Conservation (phyloP, 2,113 vertebrate genomes). For the Sander lucioperca region DNA sequence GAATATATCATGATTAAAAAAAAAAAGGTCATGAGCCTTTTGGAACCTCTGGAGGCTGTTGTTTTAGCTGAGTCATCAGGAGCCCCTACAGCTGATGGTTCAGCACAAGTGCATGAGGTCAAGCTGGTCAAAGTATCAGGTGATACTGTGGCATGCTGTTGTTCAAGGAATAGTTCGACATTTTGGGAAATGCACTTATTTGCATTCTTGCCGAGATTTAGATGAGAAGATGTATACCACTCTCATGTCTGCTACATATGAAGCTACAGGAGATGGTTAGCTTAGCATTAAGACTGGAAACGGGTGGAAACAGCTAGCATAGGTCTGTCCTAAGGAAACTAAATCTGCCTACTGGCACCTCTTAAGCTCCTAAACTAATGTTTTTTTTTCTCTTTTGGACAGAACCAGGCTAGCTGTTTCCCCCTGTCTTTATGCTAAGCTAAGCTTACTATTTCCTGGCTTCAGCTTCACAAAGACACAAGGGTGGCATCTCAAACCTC, state of each 20-base stretch:
- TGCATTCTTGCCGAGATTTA: background rate
- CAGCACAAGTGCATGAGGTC: conserved; percentile 6
- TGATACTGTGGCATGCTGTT: background rate
- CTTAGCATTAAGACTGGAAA: background rate
- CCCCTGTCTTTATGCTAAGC: too few species aligned
- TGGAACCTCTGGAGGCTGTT: background rate
- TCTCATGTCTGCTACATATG: background rate
- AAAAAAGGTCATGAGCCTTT: background rate
- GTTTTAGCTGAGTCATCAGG: conserved; percentile 6
- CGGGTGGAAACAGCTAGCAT: background rate
- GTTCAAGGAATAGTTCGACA: background rate
- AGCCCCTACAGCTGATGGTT: conserved; percentile 2
- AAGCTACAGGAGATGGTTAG: background rate
- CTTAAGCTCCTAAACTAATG: too few species aligned
- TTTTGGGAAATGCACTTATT: background rate
- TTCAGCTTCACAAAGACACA: background rate
- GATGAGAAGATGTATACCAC: background rate
- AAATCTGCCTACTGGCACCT: background rate
- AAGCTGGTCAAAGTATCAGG: conserved; percentile 6
- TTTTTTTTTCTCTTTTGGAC: background rate
- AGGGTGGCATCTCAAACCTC: background rate
- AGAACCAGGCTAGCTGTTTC: background rate
- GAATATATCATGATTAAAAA: background rate
- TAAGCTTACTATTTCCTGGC: background rate
- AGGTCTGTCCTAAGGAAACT: background rate